phyloP scores from a whole-genome alignment of 2,888 invertebrate species.

The Geotrupes spiniger region DNA sequence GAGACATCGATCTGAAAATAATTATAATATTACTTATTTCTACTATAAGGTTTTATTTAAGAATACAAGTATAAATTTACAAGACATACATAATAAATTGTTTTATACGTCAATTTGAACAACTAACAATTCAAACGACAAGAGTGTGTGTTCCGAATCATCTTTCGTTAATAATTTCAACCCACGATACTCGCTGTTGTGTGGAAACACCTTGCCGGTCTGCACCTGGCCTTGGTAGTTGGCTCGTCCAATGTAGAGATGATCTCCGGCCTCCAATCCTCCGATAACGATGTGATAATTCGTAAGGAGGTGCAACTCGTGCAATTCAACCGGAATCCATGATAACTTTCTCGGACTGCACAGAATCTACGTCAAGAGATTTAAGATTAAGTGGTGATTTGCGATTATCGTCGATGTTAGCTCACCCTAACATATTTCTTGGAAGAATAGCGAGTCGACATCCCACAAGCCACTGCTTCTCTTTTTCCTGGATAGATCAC shows the following conservation, averaged over 20 bases:
- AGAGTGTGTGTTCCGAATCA: too few relatives aligned
- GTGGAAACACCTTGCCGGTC: not conserved
- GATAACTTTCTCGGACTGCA: not conserved
- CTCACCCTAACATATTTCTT: not conserved
- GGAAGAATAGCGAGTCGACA: not conserved
- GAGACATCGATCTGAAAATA: too few relatives aligned
- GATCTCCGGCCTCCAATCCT: not conserved
- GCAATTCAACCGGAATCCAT: not conserved
- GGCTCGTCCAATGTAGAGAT: not conserved
- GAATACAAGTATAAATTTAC: too few relatives aligned
- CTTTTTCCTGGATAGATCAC: slow-evolving; percentile 8
- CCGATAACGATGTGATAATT: slow-evolving; percentile 1
- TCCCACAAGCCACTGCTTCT: not conserved
- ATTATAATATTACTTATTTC: too few relatives aligned
- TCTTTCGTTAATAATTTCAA: not conserved
- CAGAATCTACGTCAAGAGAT: not conserved
- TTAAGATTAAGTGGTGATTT: too few relatives aligned
- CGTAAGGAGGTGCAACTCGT: not conserved
- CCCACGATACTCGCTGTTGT: not conserved
- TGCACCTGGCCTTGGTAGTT: not conserved
- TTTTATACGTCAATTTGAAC: too few relatives aligned
- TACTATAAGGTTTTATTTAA: too few relatives aligned
- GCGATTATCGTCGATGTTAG: not conserved
- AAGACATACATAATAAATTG: too few relatives aligned
- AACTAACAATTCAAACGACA: too few relatives aligned